phyloP scores from a whole-genome alignment of 1,140 invertebrate species.

The Drosophila saltans region DNA sequence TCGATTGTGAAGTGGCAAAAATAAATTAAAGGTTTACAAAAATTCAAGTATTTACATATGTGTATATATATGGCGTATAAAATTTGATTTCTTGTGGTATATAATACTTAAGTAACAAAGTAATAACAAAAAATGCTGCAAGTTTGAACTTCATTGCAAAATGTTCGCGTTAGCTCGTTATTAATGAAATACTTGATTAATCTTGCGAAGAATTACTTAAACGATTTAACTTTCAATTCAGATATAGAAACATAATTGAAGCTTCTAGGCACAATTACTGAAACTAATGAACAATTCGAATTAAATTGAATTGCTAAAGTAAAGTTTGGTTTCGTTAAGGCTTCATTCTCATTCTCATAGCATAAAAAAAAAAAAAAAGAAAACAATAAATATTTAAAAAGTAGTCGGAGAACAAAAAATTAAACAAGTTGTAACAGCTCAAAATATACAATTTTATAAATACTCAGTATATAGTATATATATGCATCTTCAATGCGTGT shows the following conservation, averaged over 20 bases:
- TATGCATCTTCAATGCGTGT: not conserved
- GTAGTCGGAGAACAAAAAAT: constrained; percentile 1
- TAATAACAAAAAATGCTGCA: not conserved
- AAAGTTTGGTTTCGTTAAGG: constrained; percentile 7
- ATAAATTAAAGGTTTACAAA: not conserved
- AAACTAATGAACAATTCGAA: not conserved
- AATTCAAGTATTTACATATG: not conserved
- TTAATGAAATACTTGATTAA: not conserved
- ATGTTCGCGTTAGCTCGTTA: no score
- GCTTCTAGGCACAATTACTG: not conserved
- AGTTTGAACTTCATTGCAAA: not conserved
- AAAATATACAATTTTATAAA: constrained; percentile 14
- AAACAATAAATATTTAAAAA: constrained; percentile 7
- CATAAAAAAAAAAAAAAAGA: not conserved
- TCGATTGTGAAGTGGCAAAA: not conserved
- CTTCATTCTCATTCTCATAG: constrained; percentile 19
- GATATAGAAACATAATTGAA: not conserved
- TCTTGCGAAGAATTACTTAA: not conserved
- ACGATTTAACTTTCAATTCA: not conserved
- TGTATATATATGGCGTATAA: not conserved
- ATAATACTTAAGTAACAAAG: not conserved
- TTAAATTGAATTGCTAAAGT: not conserved
- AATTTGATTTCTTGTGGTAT: not conserved
- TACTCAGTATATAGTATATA: constrained; percentile 5
- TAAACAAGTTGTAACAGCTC: constrained; percentile 5